Evolutionary conservation across 1,140 invertebrate species (phyloP).

Genomic region (Platorchestia sp.): DNA sequence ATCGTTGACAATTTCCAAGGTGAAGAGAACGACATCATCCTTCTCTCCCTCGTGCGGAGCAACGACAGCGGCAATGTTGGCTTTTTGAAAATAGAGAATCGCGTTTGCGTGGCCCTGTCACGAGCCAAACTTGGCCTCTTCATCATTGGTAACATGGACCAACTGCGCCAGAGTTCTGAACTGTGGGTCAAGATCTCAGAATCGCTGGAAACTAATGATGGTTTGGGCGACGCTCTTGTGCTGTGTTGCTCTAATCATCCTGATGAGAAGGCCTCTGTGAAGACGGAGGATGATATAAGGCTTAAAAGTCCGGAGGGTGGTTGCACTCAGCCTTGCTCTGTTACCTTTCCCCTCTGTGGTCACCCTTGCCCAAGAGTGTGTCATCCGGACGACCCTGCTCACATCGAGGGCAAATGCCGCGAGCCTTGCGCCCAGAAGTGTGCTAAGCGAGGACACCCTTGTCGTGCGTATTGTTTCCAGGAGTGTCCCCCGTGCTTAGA

Average conservation of each 20-base stretch:
- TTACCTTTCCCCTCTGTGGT: slow-evolving; percentile 69
- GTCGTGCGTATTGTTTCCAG: slow-evolving; percentile 47
- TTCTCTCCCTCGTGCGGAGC: slow-evolving; percentile 86
- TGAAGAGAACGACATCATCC: slow-evolving; percentile 86
- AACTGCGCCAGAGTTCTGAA: not conserved
- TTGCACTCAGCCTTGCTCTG: slow-evolving; percentile 69
- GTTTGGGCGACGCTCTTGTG: slow-evolving; percentile 69
- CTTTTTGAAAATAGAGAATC: slow-evolving; percentile 82
- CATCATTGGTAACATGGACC: slow-evolving; percentile 77
- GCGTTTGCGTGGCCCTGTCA: slow-evolving; percentile 87
- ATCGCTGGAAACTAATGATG: slow-evolving; percentile 61
- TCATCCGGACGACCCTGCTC: slow-evolving; percentile 54
- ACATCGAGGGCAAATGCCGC: slow-evolving; percentile 2
- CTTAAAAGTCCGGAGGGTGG: slow-evolving; percentile 71
- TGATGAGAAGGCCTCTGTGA: slow-evolving; percentile 60
- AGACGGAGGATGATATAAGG: slow-evolving; percentile 69
- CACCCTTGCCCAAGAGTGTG: slow-evolving; percentile 68
- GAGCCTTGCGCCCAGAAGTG: slow-evolving; percentile 54
- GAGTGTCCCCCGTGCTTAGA: slow-evolving; percentile 4
- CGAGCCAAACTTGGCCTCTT: slow-evolving; percentile 82
- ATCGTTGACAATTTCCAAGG: slow-evolving; percentile 89
- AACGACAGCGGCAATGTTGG: slow-evolving; percentile 80
- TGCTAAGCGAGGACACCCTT: slow-evolving; percentile 48
- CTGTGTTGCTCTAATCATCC: slow-evolving; percentile 73
- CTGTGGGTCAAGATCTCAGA: slow-evolving; percentile 68